Base-by-base conservation (phyloP, 2,113 vertebrate species). In the Thunnus maccoyii region DNA sequence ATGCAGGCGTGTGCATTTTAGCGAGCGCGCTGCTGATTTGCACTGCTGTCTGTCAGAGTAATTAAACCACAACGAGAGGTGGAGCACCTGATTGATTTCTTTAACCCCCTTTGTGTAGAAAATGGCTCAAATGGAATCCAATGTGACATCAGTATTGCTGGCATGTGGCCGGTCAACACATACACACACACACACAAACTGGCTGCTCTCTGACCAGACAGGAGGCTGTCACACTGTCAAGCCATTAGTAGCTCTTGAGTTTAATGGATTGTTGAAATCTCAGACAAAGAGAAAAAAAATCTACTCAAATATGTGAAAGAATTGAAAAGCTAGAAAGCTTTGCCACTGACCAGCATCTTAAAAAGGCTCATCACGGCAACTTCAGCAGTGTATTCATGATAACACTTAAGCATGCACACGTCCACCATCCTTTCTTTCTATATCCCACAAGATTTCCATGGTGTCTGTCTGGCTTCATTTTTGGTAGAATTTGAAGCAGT, bases 1-100 rank as follows among this genome's bases (percentile, higher is more conserved):
- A 82, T 54, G 84, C 85, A 25, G 77, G 27, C 66, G 22, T 69
- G 69, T 60, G 75, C 80, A 32, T 90, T 88, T 86, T 70, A 36
- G 47, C 0, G 60, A 66, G 76, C 4, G 25, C 22, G 4, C 36
- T 9, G 52, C 69, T 84, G 86, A 88, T 92, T 92, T 88, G 87
- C 88, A 18, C 81, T 0, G 30, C 83, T 66, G 76, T 89, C 89
- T 22, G 52, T 90, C 78, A 12, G 80, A 65, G 84, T 93, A 92
- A 92, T 92, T 93, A 91, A 91, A 92, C 68, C 82, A n/a, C 82
- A 32, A 55, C 2, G 32, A 61, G 82, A 85, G 63, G 76, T 68
- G 78, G 72, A 65, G 84, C 74, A 46, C 16, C 41, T 68, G 77
- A 91, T 85, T 86, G 88, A 93, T 89, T 92, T 72, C 64, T 82